Conservation (phyloP, 2,797 vertebrate genomes). For the Trachurus trachurus region DNA sequence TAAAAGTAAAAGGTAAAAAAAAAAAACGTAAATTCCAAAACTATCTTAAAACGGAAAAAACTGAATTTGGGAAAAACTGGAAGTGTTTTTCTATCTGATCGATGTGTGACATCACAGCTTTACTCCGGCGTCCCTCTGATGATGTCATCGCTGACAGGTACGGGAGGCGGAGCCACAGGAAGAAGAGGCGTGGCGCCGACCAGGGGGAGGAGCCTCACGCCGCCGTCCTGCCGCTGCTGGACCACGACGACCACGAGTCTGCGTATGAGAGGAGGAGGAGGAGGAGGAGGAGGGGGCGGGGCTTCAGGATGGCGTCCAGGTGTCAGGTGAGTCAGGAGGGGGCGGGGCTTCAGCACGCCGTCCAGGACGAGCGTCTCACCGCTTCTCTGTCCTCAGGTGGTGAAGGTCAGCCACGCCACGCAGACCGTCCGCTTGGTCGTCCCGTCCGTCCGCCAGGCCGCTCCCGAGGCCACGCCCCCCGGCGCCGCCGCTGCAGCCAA, state of each 20-base stretch:
- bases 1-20: too few relatives aligned
- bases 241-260: conserved; percentile 67
- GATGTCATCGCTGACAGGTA: conserved; percentile 59
- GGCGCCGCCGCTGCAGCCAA: conserved; percentile 23
- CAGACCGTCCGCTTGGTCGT: conserved; percentile 86
- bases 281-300: conserved; percentile 41
- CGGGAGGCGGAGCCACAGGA: conserved; percentile 63
- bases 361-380: neutral
- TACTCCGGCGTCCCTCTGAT: neutral
- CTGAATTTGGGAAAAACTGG: too few relatives aligned
- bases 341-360: too few relatives aligned
- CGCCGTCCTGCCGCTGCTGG: conserved; percentile 74
- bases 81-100: too few relatives aligned
- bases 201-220: conserved; percentile 40
- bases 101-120: too few relatives aligned
- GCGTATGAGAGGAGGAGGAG: conserved; percentile 55
- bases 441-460: conserved; percentile 83
- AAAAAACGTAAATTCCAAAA: too few relatives aligned
- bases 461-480: conserved; percentile 45
- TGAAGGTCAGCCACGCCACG: conserved; percentile 91
- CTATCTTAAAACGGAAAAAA: too few relatives aligned
- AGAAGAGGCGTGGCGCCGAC: conserved; percentile 35
- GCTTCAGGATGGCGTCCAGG: conserved; percentile 86
- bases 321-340: conserved; percentile 74
- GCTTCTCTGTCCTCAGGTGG: conserved; percentile 79